These are phyloP conservation scores for Junco hyemalis DNA, from an alignment of 2,113 vertebrate genomes.

Conservation along the genomic window DNA sequence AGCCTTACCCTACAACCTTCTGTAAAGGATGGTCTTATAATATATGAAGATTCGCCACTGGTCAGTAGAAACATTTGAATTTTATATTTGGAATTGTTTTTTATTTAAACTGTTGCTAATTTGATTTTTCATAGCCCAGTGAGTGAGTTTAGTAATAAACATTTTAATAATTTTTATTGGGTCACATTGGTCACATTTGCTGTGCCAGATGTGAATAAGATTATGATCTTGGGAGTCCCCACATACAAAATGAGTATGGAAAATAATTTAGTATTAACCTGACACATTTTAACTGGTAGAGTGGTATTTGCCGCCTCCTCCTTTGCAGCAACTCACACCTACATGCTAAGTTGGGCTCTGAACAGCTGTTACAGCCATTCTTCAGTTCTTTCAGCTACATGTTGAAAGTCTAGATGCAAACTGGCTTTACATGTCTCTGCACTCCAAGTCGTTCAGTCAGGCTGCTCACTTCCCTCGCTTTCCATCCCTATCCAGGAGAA, in stretches of 20 bases:
- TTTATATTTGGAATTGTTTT: neutral
- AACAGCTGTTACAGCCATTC: neutral
- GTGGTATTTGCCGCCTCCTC: neutral
- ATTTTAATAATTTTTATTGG: neutral
- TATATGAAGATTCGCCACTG: conserved; percentile 95
- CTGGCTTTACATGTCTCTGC: neutral
- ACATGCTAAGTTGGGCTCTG: neutral
- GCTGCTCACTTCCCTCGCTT: neutral
- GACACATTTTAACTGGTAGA: neutral
- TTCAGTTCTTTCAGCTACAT: neutral
- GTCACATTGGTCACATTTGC: neutral
- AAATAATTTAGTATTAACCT: neutral
- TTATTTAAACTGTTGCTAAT: neutral
- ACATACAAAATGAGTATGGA: neutral
- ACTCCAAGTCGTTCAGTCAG: neutral
- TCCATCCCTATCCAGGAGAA: neutral
- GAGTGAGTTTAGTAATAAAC: neutral
- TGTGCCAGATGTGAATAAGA: neutral
- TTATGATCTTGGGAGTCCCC: neutral
- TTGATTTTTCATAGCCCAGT: neutral
- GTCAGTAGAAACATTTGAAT: conserved; percentile 71
- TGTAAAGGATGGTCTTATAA: conserved; percentile 89
- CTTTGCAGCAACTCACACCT: neutral
- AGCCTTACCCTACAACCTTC: conserved; percentile 94
- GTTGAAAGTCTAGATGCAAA: neutral